These are phyloP conservation scores for Saimiri boliviensis DNA, from an alignment of 2,113 vertebrate genomes.

Conservation along the genomic window DNA sequence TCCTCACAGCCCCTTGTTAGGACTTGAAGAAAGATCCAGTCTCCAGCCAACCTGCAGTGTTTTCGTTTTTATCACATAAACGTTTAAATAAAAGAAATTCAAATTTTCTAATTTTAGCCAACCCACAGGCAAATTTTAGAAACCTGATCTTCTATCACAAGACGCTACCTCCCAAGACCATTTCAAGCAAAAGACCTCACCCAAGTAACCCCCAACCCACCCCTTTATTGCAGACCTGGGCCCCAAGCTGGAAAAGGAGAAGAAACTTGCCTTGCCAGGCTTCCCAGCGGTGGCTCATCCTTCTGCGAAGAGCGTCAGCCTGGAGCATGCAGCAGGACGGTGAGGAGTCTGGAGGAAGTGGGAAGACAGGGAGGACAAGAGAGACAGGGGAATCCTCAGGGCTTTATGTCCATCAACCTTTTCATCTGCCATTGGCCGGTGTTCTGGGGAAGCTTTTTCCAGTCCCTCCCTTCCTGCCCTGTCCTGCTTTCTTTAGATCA, in stretches of 20 bases:
- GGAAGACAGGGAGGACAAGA: too few relatives aligned
- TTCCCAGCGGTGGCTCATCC: background rate
- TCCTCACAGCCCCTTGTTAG: background rate
- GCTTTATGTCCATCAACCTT: background rate
- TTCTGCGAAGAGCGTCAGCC: background rate
- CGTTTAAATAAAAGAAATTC: background rate
- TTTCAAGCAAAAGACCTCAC: background rate
- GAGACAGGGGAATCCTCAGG: background rate
- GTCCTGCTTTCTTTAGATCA: background rate
- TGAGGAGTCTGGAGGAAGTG: conserved; percentile 26
- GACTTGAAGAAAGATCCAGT: background rate
- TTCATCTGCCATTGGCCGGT: background rate
- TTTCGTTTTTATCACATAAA: background rate
- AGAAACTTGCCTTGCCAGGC: background rate
- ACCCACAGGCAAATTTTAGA: background rate
- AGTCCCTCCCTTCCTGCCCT: background rate
- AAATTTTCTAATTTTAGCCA: background rate
- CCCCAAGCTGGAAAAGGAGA: background rate
- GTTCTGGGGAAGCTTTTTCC: background rate
- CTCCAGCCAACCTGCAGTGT: background rate
- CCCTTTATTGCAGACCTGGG: conserved; percentile 13
- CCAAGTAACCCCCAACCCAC: background rate
- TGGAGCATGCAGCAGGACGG: conserved; percentile 70
- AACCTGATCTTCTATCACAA: background rate
- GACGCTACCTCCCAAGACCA: background rate